A percentile compares a stretch with the other conserved stretches of the same genome.
Conservation (phyloP, 1,140 invertebrate species). For the Trichoplusia ni region DNA sequence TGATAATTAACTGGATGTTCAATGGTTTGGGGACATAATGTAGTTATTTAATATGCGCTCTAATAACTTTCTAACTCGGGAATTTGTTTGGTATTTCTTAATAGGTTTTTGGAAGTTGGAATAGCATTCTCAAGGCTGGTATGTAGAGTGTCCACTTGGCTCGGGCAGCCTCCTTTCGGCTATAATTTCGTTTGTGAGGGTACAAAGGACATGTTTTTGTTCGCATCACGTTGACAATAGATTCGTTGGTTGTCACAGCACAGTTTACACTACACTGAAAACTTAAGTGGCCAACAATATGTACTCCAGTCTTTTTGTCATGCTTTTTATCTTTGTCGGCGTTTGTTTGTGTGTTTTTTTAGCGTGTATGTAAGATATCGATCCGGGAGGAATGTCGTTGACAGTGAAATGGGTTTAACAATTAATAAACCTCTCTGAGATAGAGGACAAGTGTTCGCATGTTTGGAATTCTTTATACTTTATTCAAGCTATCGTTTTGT, state of each 20-base stretch:
- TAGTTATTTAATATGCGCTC: slow-evolving; percentile 17
- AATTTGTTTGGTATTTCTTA: slow-evolving; percentile 19
- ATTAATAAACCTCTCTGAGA: slow-evolving; percentile 74
- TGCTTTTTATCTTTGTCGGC: slow-evolving; percentile 70
- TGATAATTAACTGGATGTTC: slow-evolving; percentile 46
- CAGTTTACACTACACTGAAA: slow-evolving; percentile 79
- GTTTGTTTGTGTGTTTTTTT: slow-evolving; percentile 60
- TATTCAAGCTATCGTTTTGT: slow-evolving; percentile 32
- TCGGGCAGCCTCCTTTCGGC: slow-evolving; percentile 47
- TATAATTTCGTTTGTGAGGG: slow-evolving; percentile 52
- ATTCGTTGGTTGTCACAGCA: slow-evolving; percentile 62
- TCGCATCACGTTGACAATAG: slow-evolving; percentile 56
- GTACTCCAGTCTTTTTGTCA: slow-evolving; percentile 59
- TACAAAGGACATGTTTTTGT: slow-evolving; percentile 62
- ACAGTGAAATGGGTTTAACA: slow-evolving; percentile 77
- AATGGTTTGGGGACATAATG: slow-evolving; percentile 41
- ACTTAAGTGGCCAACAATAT: slow-evolving; percentile 75
- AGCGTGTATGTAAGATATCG: slow-evolving; percentile 54
- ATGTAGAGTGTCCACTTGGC: slow-evolving; percentile 58
- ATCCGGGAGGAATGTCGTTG: slow-evolving; percentile 69
- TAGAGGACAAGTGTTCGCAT: slow-evolving; percentile 57
- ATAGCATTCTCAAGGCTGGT: background rate
- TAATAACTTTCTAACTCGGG: slow-evolving; percentile 20
- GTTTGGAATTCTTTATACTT: slow-evolving; percentile 47
- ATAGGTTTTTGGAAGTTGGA: background rate